phyloP scores from a whole-genome alignment of 2,797 vertebrate genomes.

The Oreochromis mossambicus region DNA sequence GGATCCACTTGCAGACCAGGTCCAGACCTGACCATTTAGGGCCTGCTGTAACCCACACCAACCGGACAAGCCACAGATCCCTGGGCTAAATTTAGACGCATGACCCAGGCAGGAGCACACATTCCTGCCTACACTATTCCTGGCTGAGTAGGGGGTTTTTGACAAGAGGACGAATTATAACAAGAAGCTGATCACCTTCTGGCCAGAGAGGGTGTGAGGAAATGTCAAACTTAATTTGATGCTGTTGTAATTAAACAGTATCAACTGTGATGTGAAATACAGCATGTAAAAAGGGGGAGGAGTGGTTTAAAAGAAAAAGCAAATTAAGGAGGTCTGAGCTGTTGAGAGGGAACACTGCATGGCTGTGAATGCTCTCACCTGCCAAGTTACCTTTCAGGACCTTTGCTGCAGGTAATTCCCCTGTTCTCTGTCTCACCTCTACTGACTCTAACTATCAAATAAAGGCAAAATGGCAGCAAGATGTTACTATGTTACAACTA shows the following conservation, averaged over 20 bases:
- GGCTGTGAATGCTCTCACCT: background rate
- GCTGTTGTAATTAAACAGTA: background rate
- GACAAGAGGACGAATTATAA: constrained; percentile 44
- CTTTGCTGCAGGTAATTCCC: background rate
- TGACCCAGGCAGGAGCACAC: constrained; percentile 43
- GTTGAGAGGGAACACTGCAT: background rate
- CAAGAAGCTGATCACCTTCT: constrained; percentile 24
- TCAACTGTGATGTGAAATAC: background rate
- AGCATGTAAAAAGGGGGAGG: background rate
- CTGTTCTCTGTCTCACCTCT: background rate
- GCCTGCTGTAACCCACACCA: constrained; percentile 62
- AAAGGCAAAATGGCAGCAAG: background rate
- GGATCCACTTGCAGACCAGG: constrained; percentile 40
- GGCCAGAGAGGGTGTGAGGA: background rate
- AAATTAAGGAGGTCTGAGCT: background rate
- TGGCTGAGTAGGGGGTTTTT: constrained; percentile 22
- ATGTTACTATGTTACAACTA: background rate
- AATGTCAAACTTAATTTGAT: background rate
- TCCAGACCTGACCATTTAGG: constrained; percentile 68
- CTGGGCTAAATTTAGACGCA: constrained; percentile 71
- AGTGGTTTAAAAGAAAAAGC: background rate
- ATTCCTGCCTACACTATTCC: constrained; percentile 68
- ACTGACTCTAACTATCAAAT: background rate
- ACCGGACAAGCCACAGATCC: constrained; percentile 50
- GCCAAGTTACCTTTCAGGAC: background rate